These are phyloP conservation scores for Psittacula cyanocephala DNA, from an alignment of 2,113 vertebrate species.

Conservation along the genomic window DNA sequence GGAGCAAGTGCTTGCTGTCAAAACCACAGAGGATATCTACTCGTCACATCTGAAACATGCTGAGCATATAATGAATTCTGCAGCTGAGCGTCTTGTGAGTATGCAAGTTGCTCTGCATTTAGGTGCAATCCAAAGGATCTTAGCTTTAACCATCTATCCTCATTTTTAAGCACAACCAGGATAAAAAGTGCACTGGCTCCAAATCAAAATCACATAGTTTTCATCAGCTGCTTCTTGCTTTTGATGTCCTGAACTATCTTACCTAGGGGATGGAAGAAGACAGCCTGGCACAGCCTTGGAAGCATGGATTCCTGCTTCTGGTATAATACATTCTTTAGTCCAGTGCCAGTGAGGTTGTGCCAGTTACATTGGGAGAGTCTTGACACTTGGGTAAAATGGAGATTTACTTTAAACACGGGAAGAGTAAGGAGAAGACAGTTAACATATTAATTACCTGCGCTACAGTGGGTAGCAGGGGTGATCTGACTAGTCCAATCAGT, in stretches of 20 bases:
- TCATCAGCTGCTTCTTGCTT: background rate
- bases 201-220: background rate
- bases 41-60: background rate
- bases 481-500: constrained; percentile 83
- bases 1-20: background rate
- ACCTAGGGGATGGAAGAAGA: background rate
- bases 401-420: background rate
- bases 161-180: background rate
- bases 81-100: background rate
- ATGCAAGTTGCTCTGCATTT: background rate
- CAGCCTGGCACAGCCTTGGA: background rate
- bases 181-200: background rate
- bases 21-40: background rate
- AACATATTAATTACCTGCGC: constrained; percentile 82
- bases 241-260: background rate
- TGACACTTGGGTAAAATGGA: background rate
- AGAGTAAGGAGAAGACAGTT: background rate
- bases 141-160: background rate
- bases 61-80: background rate
- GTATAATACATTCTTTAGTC: background rate
- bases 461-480: constrained; percentile 82
- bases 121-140: background rate
- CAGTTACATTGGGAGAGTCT: background rate
- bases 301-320: background rate
- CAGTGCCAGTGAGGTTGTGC: background rate